Evolutionary conservation across 1,140 invertebrate genomes (phyloP), one percentile per base, ranked within the genome.

Genomic region (Bursaphelenchus mucronatus): DNA sequence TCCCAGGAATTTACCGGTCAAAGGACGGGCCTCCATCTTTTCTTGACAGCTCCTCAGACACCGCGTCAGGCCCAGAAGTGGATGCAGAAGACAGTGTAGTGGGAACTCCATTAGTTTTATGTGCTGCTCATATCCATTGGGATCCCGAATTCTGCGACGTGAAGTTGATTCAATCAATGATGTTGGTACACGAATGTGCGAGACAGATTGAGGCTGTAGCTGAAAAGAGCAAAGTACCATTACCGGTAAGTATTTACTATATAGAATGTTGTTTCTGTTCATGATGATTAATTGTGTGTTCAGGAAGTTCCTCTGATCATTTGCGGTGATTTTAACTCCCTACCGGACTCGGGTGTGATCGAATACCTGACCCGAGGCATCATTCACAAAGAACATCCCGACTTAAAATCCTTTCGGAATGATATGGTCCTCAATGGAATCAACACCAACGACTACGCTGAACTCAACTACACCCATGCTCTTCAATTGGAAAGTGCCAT

Each of bases 151-250:
- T 90, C 82, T 97, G 93, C 79, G 96, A 99, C 83, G 96, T 99
- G n/a, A 99, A 99, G 84, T 86, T 99, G 0, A 97, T 99, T 68
- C 96, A 99, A 83, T 96, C 91, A 13, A 97, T 99, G 91, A 97
- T 98, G 94, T 84, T 98, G 66, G 90, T 92, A 83, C 90, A 93
- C 82, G 94, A 97, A 83, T 73, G 88, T 10, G 81, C 83, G 64
- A 76, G 81, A 50, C 72, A 83, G 46, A 76, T 78, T 11, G 56
- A 68, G 15, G 55, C 73, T 40, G 54, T 65, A 8, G 49, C 70
- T 8, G 45, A 43, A 1, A 58, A 70, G 56, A 59, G 52, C 62
- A 46, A 67, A 47, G 19, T 64, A 6, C 30, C 21, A 72, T 81
- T 86, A 69, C 85, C 64, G 40, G 52, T 54, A 5, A 30, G 30